Evolutionary conservation across 2,113 vertebrate genomes (phyloP), one percentile per base, ranked within the genome.

Genomic region (Chaenocephalus aceratus): DNA sequence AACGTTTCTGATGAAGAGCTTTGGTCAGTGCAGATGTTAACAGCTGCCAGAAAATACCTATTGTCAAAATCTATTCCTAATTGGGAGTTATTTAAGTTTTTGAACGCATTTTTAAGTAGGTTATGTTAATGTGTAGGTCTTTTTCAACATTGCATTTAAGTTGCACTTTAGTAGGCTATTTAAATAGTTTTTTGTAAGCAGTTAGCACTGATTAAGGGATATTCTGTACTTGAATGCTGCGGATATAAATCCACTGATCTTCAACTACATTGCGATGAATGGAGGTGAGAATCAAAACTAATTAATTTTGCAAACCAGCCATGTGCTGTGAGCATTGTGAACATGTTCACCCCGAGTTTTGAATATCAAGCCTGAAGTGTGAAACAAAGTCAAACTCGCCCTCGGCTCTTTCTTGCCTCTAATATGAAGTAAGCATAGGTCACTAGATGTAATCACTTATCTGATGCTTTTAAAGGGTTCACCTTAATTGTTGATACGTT

Each of bases 341-440:
- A 36, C 10, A 66, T 41, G 58, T 68, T 72, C 23, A n/a, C 30
- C 51, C 45, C 30, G 12, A 49, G 10, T 49, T 52, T 54, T 30
- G 36, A 44, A 12, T 86, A 72, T 59, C 3, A 63, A 75, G 59
- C 59, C 21, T 1, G 21, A 61, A 30, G 46, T 65, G 30, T 57
- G 26, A 68, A 72, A 59, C 46, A 62, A 64, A 69, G 74, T 60
- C 57, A 53, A 49, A 63, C 36, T 68, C 0, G 9, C 62, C 75
- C 3, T 6, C 53, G 75, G 70, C 23, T 53, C 26, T 12, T 10
- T 36, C 5, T 15, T 11, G 21, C 13, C n/a, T 21, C 15, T 54
- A 41, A 41, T 68, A 13, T 51, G 26, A 59, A 51, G 21, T 66
- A 72, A 23, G 13, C 64, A 23, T 30, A 18, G 10, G 59, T 18